Evolutionary conservation across 2,113 vertebrate species (phyloP).

Genomic region (Cyanoderma ruficeps): DNA sequence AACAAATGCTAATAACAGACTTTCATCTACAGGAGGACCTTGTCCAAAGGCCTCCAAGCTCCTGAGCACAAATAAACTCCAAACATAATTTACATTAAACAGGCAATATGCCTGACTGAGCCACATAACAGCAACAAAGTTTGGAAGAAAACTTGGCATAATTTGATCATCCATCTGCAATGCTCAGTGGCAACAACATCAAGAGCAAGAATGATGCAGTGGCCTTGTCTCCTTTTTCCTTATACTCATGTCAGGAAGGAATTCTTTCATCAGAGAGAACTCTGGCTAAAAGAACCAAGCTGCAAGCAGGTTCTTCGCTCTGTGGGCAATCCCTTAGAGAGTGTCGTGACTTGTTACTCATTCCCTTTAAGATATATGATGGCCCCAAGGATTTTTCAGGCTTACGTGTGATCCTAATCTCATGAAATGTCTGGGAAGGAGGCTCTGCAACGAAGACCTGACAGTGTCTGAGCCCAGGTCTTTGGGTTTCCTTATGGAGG

Average conservation of each 20-base stretch:
- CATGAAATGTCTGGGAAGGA: neutral
- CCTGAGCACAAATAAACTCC: conserved; percentile 59
- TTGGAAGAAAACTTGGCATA: neutral
- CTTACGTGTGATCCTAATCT: neutral
- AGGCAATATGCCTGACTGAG: neutral
- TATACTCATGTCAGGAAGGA: neutral
- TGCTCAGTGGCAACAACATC: neutral
- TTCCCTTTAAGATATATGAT: neutral
- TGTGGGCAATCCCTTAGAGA: neutral
- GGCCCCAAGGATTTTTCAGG: neutral
- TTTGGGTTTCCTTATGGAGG: neutral
- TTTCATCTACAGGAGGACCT: conserved; percentile 55
- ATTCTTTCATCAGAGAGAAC: neutral
- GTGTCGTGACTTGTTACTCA: neutral
- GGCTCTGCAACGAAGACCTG: neutral
- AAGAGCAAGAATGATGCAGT: neutral
- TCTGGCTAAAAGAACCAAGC: neutral
- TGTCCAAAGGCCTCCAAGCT: conserved; percentile 25
- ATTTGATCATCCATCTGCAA: neutral
- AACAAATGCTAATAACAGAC: conserved; percentile 25
- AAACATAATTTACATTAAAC: conserved; percentile 45
- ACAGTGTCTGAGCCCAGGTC: neutral
- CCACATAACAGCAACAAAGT: neutral
- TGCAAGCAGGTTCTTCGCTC: rapidly evolving
- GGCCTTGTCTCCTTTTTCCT: neutral